These are phyloP conservation scores for Rutilus rutilus DNA, from an alignment of 2,113 vertebrate species.

Conservation along the genomic window DNA sequence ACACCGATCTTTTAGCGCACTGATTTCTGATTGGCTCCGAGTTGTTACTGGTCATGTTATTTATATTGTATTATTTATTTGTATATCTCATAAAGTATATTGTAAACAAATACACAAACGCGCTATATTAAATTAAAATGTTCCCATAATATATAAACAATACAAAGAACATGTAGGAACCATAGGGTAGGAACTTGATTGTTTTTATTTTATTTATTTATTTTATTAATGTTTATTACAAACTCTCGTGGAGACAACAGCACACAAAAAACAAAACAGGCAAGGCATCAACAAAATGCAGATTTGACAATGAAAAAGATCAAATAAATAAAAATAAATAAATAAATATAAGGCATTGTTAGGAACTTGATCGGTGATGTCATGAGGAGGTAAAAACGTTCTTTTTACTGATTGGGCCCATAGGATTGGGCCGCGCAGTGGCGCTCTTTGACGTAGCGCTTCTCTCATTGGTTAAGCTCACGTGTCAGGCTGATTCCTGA, in stretches of 20 bases:
- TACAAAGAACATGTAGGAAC: neutral
- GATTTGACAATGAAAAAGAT: no score
- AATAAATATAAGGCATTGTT: no score
- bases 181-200: no score
- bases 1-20: neutral
- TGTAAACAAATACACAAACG: no score
- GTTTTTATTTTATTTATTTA: no score
- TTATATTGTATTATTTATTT: neutral
- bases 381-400: no score
- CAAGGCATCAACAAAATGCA: no score
- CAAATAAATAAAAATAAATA: no score
- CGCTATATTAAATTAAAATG: neutral
- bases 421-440: constrained; percentile 59
- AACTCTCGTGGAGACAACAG: no score
- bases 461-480: constrained; percentile 59
- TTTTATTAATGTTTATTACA: no score
- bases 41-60: neutral
- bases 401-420: constrained; percentile 60
- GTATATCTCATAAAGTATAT: neutral
- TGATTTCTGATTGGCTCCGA: neutral
- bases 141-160: neutral
- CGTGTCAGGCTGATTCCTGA: constrained; percentile 10
- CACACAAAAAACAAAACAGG: no score
- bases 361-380: no score
- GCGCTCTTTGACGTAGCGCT: constrained; percentile 69